Evolutionary conservation across 2,113 vertebrate species (phyloP), one percentile per base, ranked within the genome.

Genomic region (Bungarus multicinctus): DNA sequence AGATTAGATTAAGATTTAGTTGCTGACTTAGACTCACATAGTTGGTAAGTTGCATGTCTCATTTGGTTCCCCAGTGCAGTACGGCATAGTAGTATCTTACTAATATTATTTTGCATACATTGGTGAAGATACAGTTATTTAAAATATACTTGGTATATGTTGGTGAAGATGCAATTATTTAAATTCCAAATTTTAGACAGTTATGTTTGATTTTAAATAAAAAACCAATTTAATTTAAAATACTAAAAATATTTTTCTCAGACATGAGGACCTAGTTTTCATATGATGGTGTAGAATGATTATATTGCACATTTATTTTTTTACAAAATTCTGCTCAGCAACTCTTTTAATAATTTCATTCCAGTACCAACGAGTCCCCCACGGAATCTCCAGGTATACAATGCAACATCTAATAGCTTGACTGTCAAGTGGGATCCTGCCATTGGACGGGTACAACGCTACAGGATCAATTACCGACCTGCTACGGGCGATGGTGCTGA

Each of bases 401-500:
- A 99, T 39, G 98, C 98, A 93, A 99, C 99, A 87, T 98, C 98
- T 34, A 97, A 98, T 94, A 97, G 98, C 55, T 96, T 99, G 95
- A 98, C 98, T 0, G 97, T 98, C 27, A 99, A 98, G 96, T 99
- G 99, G 99, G 99, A 99, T 87, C 97, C 98, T 1, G 99, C 99
- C 60, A 98, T 97, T 3, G 99, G 99, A 2, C 96, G 97, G 10
- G 98, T 99, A 89, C 98, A 98, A 96, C 98, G 97, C 96, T 99
- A 99, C 96, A 98, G 96, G 95, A 96, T 99, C 95, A 97, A 95
- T 20, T 99, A 98, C 92, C 97, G 96, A 53, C 98, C 98, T 9
- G 90, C 95, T 1, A 95, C 96, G 11, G 99, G 98, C 85, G 98
- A 98, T 69, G 98, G 98, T 74, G 98, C 97, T 90, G 97, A 98